Percentiles rank a stretch among this genome's conserved stretches.
Evolutionary conservation across 2,888 invertebrate genomes (phyloP).

Genomic region (Halictus ligatus): DNA sequence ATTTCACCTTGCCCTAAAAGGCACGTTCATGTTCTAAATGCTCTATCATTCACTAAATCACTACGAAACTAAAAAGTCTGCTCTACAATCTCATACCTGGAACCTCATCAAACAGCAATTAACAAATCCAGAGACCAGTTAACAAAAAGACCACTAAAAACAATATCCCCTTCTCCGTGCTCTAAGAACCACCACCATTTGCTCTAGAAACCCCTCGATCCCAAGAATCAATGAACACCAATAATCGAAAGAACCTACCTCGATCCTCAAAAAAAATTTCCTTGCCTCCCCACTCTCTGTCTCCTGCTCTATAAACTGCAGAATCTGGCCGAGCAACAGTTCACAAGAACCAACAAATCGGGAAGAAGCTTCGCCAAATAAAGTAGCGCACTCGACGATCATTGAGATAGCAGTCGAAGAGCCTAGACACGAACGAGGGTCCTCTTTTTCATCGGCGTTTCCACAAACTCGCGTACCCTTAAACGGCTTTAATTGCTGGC

Average conservation of each 20-base stretch:
- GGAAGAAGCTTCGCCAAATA: neutral
- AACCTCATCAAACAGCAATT: no score
- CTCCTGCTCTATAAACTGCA: neutral
- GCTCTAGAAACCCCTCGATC: neutral
- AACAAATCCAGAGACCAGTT: no score
- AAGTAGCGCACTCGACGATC: neutral
- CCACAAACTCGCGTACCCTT: constrained; percentile 6
- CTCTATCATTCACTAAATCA: no score
- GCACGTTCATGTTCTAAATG: no score
- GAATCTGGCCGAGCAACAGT: neutral
- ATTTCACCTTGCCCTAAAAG: no score
- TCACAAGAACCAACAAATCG: neutral
- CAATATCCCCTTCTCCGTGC: no score
- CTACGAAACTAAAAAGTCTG: no score
- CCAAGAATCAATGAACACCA: neutral
- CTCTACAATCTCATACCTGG: no score
- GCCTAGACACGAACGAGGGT: neutral
- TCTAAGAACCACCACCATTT: no score
- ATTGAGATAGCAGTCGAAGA: neutral
- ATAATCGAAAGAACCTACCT: neutral
- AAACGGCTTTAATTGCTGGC: constrained; percentile 4
- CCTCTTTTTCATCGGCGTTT: neutral
- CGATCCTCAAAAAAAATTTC: neutral
- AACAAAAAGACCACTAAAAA: no score
- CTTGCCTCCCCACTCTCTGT: neutral